Conservation (phyloP, 2,888 invertebrate species). For the Dromius quadrimaculatus region DNA sequence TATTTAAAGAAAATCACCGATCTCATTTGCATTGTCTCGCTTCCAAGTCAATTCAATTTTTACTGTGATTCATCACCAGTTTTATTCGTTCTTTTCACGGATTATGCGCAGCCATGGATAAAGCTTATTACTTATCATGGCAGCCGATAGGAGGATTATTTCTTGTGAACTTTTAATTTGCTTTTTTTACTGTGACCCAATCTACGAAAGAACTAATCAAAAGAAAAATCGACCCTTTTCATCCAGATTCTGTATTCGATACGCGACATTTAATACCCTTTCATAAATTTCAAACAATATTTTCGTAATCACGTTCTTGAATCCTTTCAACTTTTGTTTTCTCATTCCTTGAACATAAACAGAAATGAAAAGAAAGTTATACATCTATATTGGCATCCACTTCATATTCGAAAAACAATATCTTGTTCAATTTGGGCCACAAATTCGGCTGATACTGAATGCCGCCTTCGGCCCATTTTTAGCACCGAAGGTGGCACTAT, state of each 20-base stretch:
- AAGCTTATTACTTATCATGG: constrained; percentile 53
- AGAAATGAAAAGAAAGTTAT: background rate
- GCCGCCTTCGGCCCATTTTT: too few relatives aligned
- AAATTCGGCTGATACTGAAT: too few relatives aligned
- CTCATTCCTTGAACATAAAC: background rate
- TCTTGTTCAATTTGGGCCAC: too few relatives aligned
- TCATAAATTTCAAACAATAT: constrained; percentile 35
- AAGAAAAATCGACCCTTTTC: constrained; percentile 48
- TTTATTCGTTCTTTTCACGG: constrained; percentile 49
- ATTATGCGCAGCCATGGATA: constrained; percentile 51
- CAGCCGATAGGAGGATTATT: constrained; percentile 52
- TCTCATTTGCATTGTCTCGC: constrained; percentile 57
- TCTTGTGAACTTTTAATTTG: constrained; percentile 53
- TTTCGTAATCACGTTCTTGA: constrained; percentile 34
- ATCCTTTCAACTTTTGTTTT: constrained; percentile 16
- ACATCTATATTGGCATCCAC: too few relatives aligned
- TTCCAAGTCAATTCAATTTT: constrained; percentile 57
- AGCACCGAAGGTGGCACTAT: too few relatives aligned
- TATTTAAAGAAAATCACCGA: constrained; percentile 53
- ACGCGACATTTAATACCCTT: constrained; percentile 28
- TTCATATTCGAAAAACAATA: too few relatives aligned
- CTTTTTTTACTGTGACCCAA: constrained; percentile 52
- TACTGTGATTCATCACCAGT: constrained; percentile 52
- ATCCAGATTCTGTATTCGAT: constrained; percentile 19
- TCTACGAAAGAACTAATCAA: constrained; percentile 44